Base-by-base conservation (phyloP, 2,113 vertebrate genomes). In the Plecturocebus donacophilus region DNA sequence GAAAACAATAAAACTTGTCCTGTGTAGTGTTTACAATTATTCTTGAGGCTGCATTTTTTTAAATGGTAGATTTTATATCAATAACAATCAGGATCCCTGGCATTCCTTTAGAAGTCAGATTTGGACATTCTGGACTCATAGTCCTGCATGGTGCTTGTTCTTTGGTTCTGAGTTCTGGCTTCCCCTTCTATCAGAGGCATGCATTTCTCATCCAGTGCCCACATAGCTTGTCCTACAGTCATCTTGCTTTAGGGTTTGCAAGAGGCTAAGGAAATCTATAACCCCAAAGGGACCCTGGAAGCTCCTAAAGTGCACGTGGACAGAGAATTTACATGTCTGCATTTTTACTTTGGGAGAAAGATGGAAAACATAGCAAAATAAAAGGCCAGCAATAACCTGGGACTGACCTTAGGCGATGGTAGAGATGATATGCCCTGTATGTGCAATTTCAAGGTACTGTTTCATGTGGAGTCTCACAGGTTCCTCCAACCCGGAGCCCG, bases 381-480 rank as follows among this genome's bases (percentile, higher is more conserved):
- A 32, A 61, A 92, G 32, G 25, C 49, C 45, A 58, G 8, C 19
- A 1, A 40, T 12, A 35, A 38, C 83, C 45, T 12, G 56, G 12
- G 47, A 25, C 16, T 16, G 84, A 56, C 64, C n/a, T 49, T 19
- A 12, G 25, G 45, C 11, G 0, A 9, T 3, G 7, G 25, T 23
- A 42, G 30, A 49, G 71, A 19, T 2, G 27, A 16, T 0, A 3
- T 20, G 27, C 10, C 71, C 19, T 25, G 20, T 4, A 2, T 0
- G 0, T 11, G n/a, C 12, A 4, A 13, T 71, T 42, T 75, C 54
- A 45, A 32, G 35, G 45, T 27, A 16, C 6, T 17, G 12, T 40
- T 3, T 9, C 12, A 7, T 0, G 0, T 11, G 47, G 9, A 16
- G 21, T 76, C 71, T 66, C 66, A 11, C 3, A 25, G 9, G 71